A percentile compares a stretch with the other conserved stretches of the same genome.
Evolutionary conservation across 2,113 vertebrate species (phyloP).

Genomic region (Ochotona curzoniae): DNA sequence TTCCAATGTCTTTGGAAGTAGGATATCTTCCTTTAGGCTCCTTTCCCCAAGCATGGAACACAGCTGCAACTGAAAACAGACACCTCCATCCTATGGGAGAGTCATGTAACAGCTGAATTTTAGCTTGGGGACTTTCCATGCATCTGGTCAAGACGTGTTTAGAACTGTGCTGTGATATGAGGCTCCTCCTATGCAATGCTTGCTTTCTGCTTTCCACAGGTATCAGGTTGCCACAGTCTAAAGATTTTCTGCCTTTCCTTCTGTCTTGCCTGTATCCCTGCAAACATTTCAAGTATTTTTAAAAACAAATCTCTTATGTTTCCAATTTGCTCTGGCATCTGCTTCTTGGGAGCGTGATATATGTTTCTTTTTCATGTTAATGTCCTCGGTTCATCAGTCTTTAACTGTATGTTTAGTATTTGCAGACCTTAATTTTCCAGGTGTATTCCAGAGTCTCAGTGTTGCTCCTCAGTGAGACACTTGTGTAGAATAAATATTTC

Average conservation of each 20-base stretch:
- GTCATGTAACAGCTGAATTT: not conserved
- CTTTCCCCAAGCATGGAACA: not conserved
- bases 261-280: accelerated
- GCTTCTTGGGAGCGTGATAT: not conserved
- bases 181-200: not conserved
- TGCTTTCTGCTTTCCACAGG: not conserved
- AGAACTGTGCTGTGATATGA: not conserved
- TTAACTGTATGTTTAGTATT: not conserved
- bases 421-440: not conserved
- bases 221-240: not conserved
- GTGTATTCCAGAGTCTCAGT: not conserved
- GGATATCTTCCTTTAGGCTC: not conserved
- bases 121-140: not conserved
- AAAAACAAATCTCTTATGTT: not conserved
- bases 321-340: not conserved
- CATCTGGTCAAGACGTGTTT: not conserved
- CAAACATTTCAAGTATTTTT: not conserved
- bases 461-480: not conserved
- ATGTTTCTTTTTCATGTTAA: not conserved
- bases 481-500: not conserved
- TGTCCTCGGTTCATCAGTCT: not conserved
- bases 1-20: not conserved
- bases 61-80: not conserved
- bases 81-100: not conserved
- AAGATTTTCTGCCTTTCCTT: not conserved